A percentile compares a stretch with the other conserved stretches of the same genome.
phyloP scores from a whole-genome alignment of 1,140 invertebrate species.

The Venturia canescens region DNA sequence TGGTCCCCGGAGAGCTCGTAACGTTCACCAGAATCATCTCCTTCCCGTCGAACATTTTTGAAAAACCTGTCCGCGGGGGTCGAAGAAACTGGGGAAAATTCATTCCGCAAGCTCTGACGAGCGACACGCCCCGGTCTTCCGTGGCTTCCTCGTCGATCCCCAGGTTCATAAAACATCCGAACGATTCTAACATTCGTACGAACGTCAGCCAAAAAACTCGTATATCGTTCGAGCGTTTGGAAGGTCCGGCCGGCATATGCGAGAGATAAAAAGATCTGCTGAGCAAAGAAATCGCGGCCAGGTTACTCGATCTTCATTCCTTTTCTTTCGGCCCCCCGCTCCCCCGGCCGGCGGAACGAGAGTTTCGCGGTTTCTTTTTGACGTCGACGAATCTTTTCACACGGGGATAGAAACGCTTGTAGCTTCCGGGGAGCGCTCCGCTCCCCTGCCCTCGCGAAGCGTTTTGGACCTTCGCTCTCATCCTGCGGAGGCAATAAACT shows the following conservation, averaged over 20 bases:
- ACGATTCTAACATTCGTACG: background rate
- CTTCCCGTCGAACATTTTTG: too few species aligned
- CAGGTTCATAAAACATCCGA: background rate
- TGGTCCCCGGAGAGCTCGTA: too few species aligned
- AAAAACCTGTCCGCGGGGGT: too few species aligned
- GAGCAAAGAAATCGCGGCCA: background rate
- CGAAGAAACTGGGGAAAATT: too few species aligned
- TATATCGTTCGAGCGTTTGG: slow-evolving; percentile 24
- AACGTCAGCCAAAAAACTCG: slow-evolving; percentile 1
- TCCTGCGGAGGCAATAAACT: slow-evolving; percentile 2
- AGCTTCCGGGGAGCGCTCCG: background rate
- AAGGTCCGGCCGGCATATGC: background rate
- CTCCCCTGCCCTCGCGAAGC: slow-evolving; percentile 11
- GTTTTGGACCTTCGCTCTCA: slow-evolving; percentile 26
- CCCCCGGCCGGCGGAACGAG: background rate
- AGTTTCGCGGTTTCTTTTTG: slow-evolving; percentile 21
- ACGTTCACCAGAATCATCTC: too few species aligned
- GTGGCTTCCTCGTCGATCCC: background rate
- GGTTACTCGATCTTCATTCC: background rate
- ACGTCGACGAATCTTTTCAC: slow-evolving; percentile 21
- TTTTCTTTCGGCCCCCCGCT: background rate
- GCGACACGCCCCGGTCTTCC: too few species aligned
- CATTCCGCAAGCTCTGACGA: too few species aligned
- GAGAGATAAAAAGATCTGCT: slow-evolving; percentile 31
- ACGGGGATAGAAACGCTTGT: background rate